phyloP scores from a whole-genome alignment of 1,140 invertebrate genomes.

The Chironomus tepperi region DNA sequence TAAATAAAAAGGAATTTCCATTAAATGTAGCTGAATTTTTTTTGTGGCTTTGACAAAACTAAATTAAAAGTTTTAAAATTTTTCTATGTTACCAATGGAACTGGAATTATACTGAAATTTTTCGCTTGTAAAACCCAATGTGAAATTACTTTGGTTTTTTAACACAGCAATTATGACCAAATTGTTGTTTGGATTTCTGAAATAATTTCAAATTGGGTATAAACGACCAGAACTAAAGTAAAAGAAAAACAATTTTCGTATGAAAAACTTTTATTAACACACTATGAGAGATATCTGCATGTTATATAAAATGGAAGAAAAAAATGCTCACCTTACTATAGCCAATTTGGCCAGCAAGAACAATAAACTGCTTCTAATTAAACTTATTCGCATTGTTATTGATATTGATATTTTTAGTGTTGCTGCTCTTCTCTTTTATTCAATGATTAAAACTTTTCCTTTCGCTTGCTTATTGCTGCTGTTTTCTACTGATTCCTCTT shows the following conservation, averaged over 20 bases:
- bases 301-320: neutral
- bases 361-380: constrained; percentile 16
- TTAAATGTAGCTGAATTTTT: neutral
- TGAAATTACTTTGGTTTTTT: neutral
- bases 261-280: neutral
- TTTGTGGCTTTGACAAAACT: neutral
- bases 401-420: neutral
- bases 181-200: neutral
- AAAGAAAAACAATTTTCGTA: neutral
- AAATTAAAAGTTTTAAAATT: neutral
- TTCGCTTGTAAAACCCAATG: neutral
- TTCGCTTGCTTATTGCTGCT: neutral
- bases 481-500: neutral
- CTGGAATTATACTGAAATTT: neutral
- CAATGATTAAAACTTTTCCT: constrained; percentile 18
- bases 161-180: neutral
- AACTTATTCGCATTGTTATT: neutral
- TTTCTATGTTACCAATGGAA: neutral
- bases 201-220: neutral
- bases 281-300: neutral
- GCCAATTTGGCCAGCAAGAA: neutral
- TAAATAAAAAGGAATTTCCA: too few relatives aligned
- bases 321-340: neutral
- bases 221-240: neutral
- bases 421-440: neutral